Percentiles rank a stretch among this genome's conserved stretches.
Conservation (phyloP, 2,113 vertebrate species). For the Arvicanthis niloticus region DNA sequence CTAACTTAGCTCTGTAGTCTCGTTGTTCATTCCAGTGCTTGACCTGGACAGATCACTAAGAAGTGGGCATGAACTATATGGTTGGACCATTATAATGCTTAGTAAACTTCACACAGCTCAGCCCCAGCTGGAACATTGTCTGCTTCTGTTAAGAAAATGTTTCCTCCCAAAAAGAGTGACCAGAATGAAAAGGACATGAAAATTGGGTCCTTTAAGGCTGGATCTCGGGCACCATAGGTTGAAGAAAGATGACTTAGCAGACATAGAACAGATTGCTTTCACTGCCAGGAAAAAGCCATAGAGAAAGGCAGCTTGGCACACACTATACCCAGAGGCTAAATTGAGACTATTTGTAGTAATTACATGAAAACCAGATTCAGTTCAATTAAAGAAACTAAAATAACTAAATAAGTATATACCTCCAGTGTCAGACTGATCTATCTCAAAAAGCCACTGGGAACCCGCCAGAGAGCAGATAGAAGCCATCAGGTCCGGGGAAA, state of each 20-base stretch:
- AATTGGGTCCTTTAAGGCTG: background rate
- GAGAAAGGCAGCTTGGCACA: background rate
- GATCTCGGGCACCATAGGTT: background rate
- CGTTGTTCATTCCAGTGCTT: background rate
- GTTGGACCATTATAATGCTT: background rate
- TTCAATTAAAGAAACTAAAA: background rate
- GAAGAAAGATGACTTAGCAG: background rate
- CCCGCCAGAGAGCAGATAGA: background rate
- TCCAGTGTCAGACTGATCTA: background rate
- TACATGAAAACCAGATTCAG: background rate
- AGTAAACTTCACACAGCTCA: background rate
- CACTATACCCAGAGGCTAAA: background rate
- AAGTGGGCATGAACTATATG: background rate
- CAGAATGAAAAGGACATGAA: background rate
- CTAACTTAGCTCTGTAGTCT: background rate
- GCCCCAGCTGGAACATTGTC: background rate
- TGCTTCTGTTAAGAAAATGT: background rate
- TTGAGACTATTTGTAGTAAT: background rate
- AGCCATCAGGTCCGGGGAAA: background rate
- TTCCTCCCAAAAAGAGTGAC: background rate
- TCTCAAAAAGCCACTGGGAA: background rate
- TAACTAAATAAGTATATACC: background rate
- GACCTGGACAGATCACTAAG: background rate
- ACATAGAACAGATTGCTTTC: background rate
- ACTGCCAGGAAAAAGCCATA: background rate